These are phyloP conservation scores for Megaceryle alcyon DNA, from an alignment of 2,797 vertebrate species.

Conservation along the genomic window DNA sequence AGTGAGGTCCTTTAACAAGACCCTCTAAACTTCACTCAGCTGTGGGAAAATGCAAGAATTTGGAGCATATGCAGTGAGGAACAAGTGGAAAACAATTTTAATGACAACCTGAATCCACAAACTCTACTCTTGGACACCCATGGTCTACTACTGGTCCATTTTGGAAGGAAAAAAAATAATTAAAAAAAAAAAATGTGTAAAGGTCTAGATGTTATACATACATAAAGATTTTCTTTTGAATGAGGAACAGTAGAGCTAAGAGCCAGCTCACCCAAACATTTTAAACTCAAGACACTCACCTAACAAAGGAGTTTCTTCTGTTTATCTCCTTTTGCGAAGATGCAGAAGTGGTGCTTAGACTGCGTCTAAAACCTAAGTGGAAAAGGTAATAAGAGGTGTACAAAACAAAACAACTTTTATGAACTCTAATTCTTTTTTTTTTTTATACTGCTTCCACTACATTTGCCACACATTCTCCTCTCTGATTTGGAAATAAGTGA, in stretches of 20 bases:
- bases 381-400: background rate
- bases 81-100: background rate
- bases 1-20: background rate
- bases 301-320: conserved; percentile 85
- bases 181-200: background rate
- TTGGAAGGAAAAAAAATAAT: background rate
- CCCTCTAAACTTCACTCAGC: background rate
- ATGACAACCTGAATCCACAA: background rate
- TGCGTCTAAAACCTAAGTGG: conserved; percentile 89
- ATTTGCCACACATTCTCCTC: background rate
- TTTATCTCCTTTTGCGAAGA: conserved; percentile 86
- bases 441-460: background rate
- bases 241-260: background rate
- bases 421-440: background rate
- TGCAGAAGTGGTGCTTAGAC: conserved; percentile 90
- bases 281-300: conserved; percentile 76
- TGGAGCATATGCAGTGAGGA: background rate
- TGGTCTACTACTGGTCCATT: background rate
- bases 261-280: background rate
- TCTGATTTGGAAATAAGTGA: background rate
- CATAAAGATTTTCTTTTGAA: background rate
- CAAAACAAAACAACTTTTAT: background rate
- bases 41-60: background rate
- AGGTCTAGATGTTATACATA: background rate
- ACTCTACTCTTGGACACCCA: background rate